These are phyloP conservation scores for Gymnobelideus leadbeateri DNA, from an alignment of 2,113 vertebrate genomes.

Conservation along the genomic window DNA sequence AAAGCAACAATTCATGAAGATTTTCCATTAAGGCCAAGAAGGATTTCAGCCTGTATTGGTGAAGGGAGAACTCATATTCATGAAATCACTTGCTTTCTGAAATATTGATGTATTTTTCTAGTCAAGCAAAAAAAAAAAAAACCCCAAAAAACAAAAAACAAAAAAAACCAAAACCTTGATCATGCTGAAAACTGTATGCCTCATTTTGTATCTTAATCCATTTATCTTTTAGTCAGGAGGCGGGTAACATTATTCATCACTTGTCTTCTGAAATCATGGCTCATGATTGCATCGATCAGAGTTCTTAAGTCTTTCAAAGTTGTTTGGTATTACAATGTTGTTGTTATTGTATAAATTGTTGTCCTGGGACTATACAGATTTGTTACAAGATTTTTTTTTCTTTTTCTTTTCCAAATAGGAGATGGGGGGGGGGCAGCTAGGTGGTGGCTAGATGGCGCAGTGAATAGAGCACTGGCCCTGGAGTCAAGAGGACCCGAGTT, in stretches of 20 bases:
- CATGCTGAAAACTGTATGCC: background rate
- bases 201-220: background rate
- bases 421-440: too few species aligned
- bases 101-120: background rate
- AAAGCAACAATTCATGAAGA: background rate
- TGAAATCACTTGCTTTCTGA: background rate
- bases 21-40: background rate
- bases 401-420: background rate
- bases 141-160: too few species aligned
- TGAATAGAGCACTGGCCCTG: too few species aligned
- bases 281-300: background rate
- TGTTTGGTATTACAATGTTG: background rate
- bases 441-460: too few species aligned
- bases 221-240: background rate
- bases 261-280: background rate
- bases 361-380: background rate
- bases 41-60: background rate
- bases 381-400: background rate
- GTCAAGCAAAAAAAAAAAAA: background rate
- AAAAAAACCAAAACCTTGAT: too few species aligned
- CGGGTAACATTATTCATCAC: background rate
- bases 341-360: background rate
- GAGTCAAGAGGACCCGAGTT: too few species aligned
- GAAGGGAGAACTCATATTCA: background rate
- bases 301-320: background rate